phyloP scores from a whole-genome alignment of 2,797 vertebrate genomes.

The Tauraco hartlaubi region DNA sequence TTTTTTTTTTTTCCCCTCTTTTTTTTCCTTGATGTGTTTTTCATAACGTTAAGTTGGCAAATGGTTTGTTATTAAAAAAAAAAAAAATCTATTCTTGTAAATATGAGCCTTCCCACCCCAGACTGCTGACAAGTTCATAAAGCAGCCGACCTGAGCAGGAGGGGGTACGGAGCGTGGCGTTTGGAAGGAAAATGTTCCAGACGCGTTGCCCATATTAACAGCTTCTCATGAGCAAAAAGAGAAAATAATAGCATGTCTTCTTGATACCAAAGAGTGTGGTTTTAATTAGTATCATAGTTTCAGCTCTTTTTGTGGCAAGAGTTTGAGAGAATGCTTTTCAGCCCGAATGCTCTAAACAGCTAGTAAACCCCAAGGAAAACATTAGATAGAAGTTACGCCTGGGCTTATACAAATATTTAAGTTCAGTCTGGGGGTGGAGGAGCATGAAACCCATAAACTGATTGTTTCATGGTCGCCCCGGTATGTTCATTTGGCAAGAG shows the following conservation, averaged over 20 bases:
- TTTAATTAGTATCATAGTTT: slow-evolving; percentile 78
- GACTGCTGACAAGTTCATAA: not conserved
- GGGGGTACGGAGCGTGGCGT: not conserved
- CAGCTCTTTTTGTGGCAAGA: slow-evolving; percentile 26
- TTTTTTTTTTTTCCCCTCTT: not conserved
- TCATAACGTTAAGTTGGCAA: not conserved
- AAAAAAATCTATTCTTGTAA: not conserved
- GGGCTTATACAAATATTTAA: slow-evolving; percentile 67
- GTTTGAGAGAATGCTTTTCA: slow-evolving; percentile 61
- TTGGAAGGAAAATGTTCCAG: slow-evolving; percentile 67
- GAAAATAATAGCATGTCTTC: slow-evolving; percentile 42
- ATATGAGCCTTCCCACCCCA: not conserved
- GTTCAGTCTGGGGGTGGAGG: slow-evolving; percentile 51
- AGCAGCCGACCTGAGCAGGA: not conserved
- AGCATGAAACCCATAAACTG: slow-evolving; percentile 40
- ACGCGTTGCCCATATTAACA: slow-evolving; percentile 51
- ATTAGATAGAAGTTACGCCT: slow-evolving; percentile 48
- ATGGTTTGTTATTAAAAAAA: not conserved
- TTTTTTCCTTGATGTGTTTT: not conserved
- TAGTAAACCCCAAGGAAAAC: slow-evolving; percentile 68
- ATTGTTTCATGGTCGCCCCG: slow-evolving; percentile 34
- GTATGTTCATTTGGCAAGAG: slow-evolving; percentile 48
- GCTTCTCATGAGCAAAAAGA: slow-evolving; percentile 38
- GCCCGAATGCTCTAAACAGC: slow-evolving; percentile 57
- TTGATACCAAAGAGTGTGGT: slow-evolving; percentile 70